Conservation (phyloP, 2,113 vertebrate species). For the Tachuris rubrigastra region DNA sequence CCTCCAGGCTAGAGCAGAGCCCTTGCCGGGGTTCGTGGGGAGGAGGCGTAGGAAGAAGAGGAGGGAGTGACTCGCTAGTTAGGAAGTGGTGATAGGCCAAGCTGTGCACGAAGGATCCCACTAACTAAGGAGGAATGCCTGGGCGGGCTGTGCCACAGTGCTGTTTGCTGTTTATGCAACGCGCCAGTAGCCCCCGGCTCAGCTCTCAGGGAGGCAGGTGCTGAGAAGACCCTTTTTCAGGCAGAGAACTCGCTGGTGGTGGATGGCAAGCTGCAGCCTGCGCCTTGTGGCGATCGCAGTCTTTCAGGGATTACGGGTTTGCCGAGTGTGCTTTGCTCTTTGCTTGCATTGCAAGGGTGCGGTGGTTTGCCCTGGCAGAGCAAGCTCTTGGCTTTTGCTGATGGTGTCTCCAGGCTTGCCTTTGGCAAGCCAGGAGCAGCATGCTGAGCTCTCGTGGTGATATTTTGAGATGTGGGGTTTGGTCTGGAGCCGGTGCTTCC, state of each 20-base stretch:
- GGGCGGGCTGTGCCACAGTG: background rate
- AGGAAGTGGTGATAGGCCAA: background rate
- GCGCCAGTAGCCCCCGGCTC: background rate
- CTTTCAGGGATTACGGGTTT: background rate
- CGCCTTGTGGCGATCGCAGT: accelerated
- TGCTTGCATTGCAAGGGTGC: background rate
- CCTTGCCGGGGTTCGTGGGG: background rate
- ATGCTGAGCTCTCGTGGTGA: background rate
- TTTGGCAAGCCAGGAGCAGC: background rate
- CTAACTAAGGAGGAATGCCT: background rate
- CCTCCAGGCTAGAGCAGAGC: conserved; percentile 30
- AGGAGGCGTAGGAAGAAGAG: background rate
- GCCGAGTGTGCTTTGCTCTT: background rate
- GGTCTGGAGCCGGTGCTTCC: background rate
- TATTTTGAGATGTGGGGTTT: background rate
- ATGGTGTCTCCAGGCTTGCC: background rate
- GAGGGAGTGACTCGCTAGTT: background rate
- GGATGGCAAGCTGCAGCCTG: background rate
- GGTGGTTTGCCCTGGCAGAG: background rate
- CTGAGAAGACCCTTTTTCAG: background rate
- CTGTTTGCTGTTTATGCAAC: background rate
- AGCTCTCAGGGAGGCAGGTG: background rate
- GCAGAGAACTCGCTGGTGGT: accelerated
- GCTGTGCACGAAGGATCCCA: background rate
- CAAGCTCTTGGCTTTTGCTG: background rate